These are phyloP conservation scores for Lagenorhynchus albirostris DNA, from an alignment of 2,113 vertebrate species.

Conservation along the genomic window DNA sequence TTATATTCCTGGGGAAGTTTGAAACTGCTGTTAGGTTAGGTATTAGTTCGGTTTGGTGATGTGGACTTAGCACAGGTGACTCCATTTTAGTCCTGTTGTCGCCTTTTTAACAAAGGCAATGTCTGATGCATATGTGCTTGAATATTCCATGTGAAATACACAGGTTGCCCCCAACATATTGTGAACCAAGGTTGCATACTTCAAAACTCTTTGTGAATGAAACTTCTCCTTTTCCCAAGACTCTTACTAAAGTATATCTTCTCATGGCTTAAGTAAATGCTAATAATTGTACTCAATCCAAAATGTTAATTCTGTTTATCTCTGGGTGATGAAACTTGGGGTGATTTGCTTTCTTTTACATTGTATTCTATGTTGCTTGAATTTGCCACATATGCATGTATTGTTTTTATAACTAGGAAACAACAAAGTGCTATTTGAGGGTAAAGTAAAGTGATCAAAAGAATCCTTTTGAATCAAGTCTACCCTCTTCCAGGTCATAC, in stretches of 20 bases:
- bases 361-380: background rate
- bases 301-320: slow-evolving; percentile 6
- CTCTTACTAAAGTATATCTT: background rate
- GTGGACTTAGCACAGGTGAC: background rate
- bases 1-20: background rate
- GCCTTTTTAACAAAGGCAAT: background rate
- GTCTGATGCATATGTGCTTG: background rate
- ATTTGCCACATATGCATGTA: background rate
- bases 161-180: background rate
- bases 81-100: background rate
- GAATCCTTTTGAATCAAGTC: background rate
- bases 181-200: background rate
- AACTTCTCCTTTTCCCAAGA: background rate
- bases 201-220: background rate
- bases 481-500: background rate
- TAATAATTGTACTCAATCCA: background rate
- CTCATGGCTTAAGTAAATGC: background rate
- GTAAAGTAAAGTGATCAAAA: background rate
- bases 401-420: background rate
- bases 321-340: background rate
- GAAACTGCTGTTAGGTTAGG: background rate
- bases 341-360: background rate
- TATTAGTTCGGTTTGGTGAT: background rate
- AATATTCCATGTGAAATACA: background rate
- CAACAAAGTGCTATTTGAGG: background rate